phyloP scores from a whole-genome alignment of 2,888 invertebrate genomes.

The Epinotia brunnichana region DNA sequence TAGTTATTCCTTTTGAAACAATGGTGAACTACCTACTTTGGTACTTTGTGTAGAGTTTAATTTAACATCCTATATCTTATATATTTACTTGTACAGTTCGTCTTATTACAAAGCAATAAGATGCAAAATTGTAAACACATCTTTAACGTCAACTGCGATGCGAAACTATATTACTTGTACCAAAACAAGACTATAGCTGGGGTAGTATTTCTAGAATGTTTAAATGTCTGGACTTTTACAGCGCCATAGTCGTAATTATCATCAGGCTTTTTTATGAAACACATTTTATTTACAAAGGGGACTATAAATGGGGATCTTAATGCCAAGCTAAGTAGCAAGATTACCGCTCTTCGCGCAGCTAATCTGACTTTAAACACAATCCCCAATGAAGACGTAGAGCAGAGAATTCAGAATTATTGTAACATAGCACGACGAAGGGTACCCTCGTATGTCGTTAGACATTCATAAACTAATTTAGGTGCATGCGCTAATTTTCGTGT shows the following conservation, averaged over 20 bases:
- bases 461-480: conserved; percentile 42
- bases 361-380: conserved; percentile 3
- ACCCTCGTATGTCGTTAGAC: conserved; percentile 31
- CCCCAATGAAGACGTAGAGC: not conserved
- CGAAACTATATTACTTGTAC: not conserved
- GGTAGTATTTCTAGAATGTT: not conserved
- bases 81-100: too few species aligned
- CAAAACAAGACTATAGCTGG: not conserved
- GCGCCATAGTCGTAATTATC: not conserved
- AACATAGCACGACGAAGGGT: conserved; percentile 1
- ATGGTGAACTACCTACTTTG: conserved; percentile 47
- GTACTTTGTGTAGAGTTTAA: conserved; percentile 15
- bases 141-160: not conserved
- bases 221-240: not conserved
- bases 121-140: too few species aligned
- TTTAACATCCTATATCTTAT: not conserved
- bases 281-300: too few species aligned
- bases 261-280: too few species aligned
- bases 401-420: not conserved
- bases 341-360: not conserved
- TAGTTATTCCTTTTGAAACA: conserved; percentile 56
- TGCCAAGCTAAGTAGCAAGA: not conserved
- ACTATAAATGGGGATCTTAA: not conserved
- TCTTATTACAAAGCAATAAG: too few species aligned
- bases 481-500: conserved; percentile 73